phyloP scores from a whole-genome alignment of 2,113 vertebrate species.

The Scatophagus argus region DNA sequence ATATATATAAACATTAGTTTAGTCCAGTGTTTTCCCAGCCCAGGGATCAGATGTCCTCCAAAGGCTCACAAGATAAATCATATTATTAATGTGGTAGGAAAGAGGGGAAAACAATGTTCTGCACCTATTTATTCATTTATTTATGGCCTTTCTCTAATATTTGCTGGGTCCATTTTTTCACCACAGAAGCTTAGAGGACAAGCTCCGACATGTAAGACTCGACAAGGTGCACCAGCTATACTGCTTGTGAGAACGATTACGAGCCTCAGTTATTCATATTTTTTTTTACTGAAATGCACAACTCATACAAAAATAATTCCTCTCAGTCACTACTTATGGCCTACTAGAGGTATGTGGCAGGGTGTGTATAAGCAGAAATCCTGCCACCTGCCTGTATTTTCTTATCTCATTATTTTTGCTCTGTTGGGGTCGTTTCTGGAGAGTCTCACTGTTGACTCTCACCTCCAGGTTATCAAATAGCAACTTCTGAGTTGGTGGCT shows the following conservation, averaged over 20 bases:
- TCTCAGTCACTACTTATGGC: too few relatives aligned
- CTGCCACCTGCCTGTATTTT: too few relatives aligned
- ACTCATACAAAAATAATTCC: too few relatives aligned
- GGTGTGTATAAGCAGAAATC: too few relatives aligned
- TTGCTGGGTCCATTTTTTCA: too few relatives aligned
- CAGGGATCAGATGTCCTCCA: not conserved
- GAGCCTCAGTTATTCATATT: not conserved
- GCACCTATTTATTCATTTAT: not conserved
- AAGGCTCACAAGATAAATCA: not conserved
- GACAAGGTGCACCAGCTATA: not conserved
- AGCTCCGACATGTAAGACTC: not conserved
- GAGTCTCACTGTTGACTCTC: too few relatives aligned
- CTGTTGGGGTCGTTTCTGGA: too few relatives aligned
- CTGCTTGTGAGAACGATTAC: not conserved
- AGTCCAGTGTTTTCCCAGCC: not conserved
- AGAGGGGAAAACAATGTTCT: not conserved
- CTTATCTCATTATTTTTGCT: too few relatives aligned
- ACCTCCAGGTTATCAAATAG: too few relatives aligned
- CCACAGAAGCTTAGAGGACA: too few relatives aligned
- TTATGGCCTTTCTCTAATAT: not conserved
- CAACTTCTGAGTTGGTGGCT: too few relatives aligned
- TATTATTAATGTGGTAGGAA: not conserved
- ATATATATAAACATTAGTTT: not conserved
- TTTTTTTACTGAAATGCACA: not conserved
- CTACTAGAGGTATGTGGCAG: too few relatives aligned